A percentile compares a stretch with the other conserved stretches of the same genome.
Conservation (phyloP, 2,797 vertebrate genomes). For the Bovichtus variegatus region DNA sequence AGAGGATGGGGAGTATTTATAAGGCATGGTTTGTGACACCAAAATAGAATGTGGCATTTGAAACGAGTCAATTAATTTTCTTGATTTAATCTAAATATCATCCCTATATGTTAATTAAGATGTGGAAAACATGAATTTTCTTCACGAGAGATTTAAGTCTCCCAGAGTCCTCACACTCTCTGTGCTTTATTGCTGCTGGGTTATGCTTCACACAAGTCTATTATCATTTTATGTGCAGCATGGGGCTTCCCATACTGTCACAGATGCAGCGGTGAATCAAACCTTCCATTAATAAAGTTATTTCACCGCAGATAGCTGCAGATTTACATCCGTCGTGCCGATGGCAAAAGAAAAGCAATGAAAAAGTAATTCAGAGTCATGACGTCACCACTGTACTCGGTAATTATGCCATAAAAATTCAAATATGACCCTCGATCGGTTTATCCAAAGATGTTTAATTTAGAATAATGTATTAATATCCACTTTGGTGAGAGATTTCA, state of each 20-base stretch:
- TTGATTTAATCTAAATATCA: neutral
- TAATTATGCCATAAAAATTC: neutral
- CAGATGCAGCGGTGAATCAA: conserved; percentile 6
- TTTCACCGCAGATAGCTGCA: conserved; percentile 3
- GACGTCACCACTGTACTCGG: neutral
- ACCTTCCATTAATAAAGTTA: conserved; percentile 10
- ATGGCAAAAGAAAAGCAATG: conserved; percentile 38
- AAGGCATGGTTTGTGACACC: neutral
- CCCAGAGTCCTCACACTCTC: neutral
- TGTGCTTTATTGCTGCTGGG: conserved; percentile 19
- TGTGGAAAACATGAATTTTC: neutral
- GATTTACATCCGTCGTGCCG: conserved; percentile 31
- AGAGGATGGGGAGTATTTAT: neutral
- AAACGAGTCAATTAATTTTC: neutral
- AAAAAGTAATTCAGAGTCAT: conserved; percentile 27
- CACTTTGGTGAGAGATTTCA: neutral
- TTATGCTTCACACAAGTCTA: conserved; percentile 16
- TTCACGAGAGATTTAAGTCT: conserved; percentile 10
- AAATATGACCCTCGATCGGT: neutral
- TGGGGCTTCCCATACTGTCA: neutral
- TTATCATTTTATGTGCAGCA: conserved; percentile 23
- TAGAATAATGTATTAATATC: neutral
- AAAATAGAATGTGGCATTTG: neutral
- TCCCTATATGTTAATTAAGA: neutral
- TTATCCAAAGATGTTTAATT: neutral